Evolutionary conservation across 2,113 vertebrate genomes (phyloP).

Genomic region (Gymnogyps californianus): DNA sequence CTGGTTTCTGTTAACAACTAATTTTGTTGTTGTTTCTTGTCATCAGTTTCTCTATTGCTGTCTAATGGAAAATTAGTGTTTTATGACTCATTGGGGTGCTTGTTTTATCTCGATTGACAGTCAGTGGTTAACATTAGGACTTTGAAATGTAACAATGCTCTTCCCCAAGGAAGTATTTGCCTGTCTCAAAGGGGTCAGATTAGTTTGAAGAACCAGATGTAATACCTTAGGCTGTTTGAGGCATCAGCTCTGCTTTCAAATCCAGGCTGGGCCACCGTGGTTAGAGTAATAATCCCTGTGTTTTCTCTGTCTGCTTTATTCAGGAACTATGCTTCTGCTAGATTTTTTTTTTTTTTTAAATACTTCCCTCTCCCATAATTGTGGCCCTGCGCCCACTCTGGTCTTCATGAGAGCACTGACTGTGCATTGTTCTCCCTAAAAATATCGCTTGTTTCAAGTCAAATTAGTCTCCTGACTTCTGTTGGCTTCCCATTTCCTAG

Average conservation of each 20-base stretch:
- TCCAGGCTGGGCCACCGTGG: not conserved
- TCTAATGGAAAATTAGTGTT: slow-evolving; percentile 1
- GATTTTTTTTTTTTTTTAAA: not conserved
- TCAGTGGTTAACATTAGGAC: not conserved
- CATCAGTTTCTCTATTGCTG: not conserved
- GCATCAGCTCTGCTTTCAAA: not conserved
- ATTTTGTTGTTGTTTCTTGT: slow-evolving; percentile 26
- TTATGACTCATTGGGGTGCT: not conserved
- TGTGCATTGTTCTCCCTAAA: not conserved
- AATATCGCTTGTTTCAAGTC: not conserved
- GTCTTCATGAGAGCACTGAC: not conserved
- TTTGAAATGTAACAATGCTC: not conserved
- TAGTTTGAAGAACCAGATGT: slow-evolving; percentile 20
- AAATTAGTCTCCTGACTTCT: not conserved
- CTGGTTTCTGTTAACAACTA: not conserved
- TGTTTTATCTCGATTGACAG: not conserved
- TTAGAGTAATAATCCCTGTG: not conserved
- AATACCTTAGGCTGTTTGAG: slow-evolving; percentile 15
- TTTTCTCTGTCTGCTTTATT: not conserved
- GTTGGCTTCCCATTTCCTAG: not conserved
- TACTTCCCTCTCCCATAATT: not conserved
- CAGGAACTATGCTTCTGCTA: not conserved
- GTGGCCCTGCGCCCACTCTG: not conserved
- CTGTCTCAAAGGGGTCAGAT: not conserved
- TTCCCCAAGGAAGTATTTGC: not conserved